Conservation (phyloP, 2,797 vertebrate species). For the Distichodus sexfasciatus region DNA sequence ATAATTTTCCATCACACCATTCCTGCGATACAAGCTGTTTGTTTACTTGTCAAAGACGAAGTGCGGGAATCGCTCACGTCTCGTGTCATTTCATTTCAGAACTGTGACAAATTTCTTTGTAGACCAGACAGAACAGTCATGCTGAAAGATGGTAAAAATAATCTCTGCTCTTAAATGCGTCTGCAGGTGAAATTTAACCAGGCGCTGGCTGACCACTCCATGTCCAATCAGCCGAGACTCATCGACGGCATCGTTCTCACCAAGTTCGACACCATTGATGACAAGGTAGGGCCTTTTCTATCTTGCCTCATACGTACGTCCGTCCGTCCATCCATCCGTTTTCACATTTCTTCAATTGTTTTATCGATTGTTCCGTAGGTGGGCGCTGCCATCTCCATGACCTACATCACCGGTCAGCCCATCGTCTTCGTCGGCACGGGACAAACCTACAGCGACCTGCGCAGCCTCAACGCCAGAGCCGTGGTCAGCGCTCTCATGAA, state of each 20-base stretch:
- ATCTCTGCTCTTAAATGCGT: not conserved
- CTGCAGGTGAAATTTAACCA: constrained; percentile 97
- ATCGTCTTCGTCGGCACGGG: constrained; percentile 98
- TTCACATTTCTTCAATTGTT: too few species aligned
- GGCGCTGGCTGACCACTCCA: constrained; percentile 95
- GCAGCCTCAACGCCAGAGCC: constrained; percentile 94
- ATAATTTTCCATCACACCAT: too few species aligned
- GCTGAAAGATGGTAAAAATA: too few species aligned
- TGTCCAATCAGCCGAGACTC: constrained; percentile 91
- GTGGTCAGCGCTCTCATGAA: constrained; percentile 98
- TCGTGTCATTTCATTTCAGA: not conserved
- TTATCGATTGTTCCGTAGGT: constrained; percentile 85
- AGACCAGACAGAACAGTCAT: too few species aligned
- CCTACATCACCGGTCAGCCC: constrained; percentile 98
- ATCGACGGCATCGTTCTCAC: constrained; percentile 98
- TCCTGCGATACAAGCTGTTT: too few species aligned
- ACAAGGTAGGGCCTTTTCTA: constrained; percentile 79
- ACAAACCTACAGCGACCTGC: constrained; percentile 97
- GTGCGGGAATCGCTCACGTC: too few species aligned
- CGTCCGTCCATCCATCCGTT: too few species aligned
- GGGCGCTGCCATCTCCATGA: constrained; percentile 98
- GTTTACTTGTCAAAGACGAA: too few species aligned
- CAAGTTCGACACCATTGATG: constrained; percentile 98
- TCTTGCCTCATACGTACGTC: not conserved
- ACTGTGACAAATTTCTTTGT: too few species aligned